phyloP scores from a whole-genome alignment of 2,113 vertebrate genomes.

The Scolopax mira region DNA sequence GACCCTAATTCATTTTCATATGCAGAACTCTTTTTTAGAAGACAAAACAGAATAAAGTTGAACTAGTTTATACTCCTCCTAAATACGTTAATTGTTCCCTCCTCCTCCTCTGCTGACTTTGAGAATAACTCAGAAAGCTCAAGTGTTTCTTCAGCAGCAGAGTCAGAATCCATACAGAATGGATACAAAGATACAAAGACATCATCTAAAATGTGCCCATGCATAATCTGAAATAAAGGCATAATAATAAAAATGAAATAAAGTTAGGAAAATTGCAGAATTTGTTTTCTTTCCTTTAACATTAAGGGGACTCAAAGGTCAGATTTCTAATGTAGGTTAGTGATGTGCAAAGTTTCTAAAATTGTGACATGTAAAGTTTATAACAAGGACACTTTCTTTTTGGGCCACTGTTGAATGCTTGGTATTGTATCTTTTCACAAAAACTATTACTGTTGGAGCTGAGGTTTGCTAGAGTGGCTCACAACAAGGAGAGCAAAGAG shows the following conservation, averaged over 20 bases:
- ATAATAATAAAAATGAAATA: background rate
- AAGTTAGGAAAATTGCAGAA: background rate
- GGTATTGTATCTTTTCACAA: background rate
- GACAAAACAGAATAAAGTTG: background rate
- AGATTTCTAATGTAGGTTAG: background rate
- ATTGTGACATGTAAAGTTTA: background rate
- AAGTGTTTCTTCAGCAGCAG: background rate
- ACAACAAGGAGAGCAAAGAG: background rate
- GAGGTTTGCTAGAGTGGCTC: background rate
- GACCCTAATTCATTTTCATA: conserved; percentile 9
- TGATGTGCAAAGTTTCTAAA: background rate
- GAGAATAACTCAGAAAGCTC: background rate
- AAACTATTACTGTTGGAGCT: background rate
- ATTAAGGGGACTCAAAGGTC: background rate
- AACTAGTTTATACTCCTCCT: background rate
- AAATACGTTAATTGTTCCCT: background rate
- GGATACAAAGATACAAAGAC: background rate
- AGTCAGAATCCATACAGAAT: background rate
- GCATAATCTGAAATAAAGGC: background rate
- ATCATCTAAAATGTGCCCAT: background rate
- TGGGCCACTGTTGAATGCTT: background rate
- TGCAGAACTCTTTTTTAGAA: background rate
- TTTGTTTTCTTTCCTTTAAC: background rate
- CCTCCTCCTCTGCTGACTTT: background rate
- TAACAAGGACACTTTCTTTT: background rate